phyloP scores from a whole-genome alignment of 2,113 vertebrate species.

The Maccullochella peelii region DNA sequence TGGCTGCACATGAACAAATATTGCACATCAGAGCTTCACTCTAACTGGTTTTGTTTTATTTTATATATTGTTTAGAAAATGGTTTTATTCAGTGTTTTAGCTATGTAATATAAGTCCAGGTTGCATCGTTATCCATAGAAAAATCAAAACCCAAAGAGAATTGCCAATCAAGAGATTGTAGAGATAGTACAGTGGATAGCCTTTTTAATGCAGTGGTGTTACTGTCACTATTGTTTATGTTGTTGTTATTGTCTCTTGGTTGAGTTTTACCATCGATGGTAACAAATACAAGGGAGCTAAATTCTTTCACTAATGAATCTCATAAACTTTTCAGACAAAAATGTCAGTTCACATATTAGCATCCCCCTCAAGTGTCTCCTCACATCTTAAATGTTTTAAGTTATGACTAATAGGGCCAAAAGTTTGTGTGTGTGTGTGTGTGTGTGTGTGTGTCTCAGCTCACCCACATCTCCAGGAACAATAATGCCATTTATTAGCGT shows the following conservation, averaged over 20 bases:
- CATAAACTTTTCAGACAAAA: conserved; percentile 67
- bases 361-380: conserved; percentile 56
- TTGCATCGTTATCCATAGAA: background rate
- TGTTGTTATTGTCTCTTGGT: conserved; percentile 23
- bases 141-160: conserved; percentile 2
- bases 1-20: background rate
- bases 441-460: background rate
- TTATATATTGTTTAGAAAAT: background rate
- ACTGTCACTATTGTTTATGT: background rate
- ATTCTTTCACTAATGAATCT: conserved; percentile 57
- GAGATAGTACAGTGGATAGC: too few species aligned
- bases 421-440: conserved; percentile 21
- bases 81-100: background rate
- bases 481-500: conserved; percentile 77
- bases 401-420: conserved; percentile 80
- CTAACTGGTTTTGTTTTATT: background rate
- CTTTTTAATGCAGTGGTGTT: background rate
- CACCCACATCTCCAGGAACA: conserved; percentile 58
- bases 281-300: conserved; percentile 41
- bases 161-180: background rate
- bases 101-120: background rate
- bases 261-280: conserved; percentile 46
- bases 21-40: background rate
- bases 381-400: conserved; percentile 73
- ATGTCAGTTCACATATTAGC: conserved; percentile 76